Evolutionary conservation across 2,797 vertebrate genomes (phyloP), one percentile per base, ranked within the genome.

Genomic region (Diceros bicornis): DNA sequence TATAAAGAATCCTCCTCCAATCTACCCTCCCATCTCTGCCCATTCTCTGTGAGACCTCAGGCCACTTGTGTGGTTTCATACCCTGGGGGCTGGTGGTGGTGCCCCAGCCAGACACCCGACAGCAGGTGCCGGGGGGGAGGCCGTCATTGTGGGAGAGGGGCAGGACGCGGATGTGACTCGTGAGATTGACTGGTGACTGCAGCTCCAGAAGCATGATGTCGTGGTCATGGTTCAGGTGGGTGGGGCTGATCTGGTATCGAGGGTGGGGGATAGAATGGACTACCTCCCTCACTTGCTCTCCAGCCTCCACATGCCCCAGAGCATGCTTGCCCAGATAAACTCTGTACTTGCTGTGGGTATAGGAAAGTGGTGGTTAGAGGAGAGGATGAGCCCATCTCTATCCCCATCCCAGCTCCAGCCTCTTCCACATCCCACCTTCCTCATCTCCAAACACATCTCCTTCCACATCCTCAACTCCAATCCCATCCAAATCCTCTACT

Each of bases 21-120:
- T 72, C 37, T 85, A 41, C 57, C 50, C 61, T 37, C 75, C 78
- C 14, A 4, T 12, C 3, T 44, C 68, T n/a, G 44, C 89, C 34
- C 23, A 6, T n/a, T 7, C 7, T 25, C 72, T 37, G 13, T 20
- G 71, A 25, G 64, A 11, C 41, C n/a, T 14, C 75, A 4, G 13
- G 59, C 27, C n/a, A 41, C n/a, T 2, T 11, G 6, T 0, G 16
- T 16, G 37, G 37, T 55, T 55, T 57, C 97, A 0, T 98, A 98
- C 98, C 98, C 93, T 94, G 92, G 32, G 98, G 98, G 59, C 98
- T 98, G 57, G 97, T 97, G 84, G 98, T 99, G 94, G 98, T 98
- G 81, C 99, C 99, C 99, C 99, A 99, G 95, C 99, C 99, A 0
- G 99, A 99, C 95, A 99, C 98, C 1, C 79, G 37, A 91, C 99